phyloP scores from a whole-genome alignment of 2,888 invertebrate genomes.

The Caradrina kadenii region DNA sequence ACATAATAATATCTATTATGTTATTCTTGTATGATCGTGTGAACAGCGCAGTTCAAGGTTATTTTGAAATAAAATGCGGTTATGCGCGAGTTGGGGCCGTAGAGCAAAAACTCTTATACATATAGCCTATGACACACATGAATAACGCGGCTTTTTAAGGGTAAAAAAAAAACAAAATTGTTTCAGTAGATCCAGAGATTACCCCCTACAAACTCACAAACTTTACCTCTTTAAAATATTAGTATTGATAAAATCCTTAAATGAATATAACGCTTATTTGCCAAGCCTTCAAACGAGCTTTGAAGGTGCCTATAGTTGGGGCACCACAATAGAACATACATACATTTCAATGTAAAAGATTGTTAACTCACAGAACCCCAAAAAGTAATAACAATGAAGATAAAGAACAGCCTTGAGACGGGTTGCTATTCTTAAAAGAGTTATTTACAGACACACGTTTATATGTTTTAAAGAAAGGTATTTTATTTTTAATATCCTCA shows the following conservation, averaged over 20 bases:
- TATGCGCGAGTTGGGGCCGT: constrained; percentile 40
- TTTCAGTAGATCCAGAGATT: too few relatives aligned
- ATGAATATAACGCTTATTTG: too few relatives aligned
- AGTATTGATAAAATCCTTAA: too few relatives aligned
- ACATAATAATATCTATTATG: constrained; percentile 5
- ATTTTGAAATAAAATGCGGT: constrained; percentile 21
- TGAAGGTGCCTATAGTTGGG: too few relatives aligned
- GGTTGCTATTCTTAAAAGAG: constrained; percentile 35
- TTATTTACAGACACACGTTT: constrained; percentile 27
- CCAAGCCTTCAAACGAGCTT: too few relatives aligned
- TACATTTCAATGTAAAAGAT: too few relatives aligned
- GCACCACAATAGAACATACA: too few relatives aligned
- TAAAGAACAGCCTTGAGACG: constrained; percentile 30
- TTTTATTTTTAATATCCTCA: constrained; percentile 41
- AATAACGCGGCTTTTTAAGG: too few relatives aligned
- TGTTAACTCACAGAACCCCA: constrained; percentile 21
- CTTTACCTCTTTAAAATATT: too few relatives aligned
- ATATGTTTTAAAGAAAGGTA: constrained; percentile 25
- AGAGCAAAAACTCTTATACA: not conserved
- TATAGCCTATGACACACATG: too few relatives aligned
- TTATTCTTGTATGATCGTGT: constrained; percentile 43
- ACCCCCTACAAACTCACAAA: too few relatives aligned
- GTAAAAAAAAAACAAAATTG: too few relatives aligned
- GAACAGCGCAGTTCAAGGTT: constrained; percentile 57
- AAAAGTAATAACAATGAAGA: constrained; percentile 43